Evolutionary conservation across 2,113 vertebrate genomes (phyloP).

Genomic region (Campylomormyrus numenius): DNA sequence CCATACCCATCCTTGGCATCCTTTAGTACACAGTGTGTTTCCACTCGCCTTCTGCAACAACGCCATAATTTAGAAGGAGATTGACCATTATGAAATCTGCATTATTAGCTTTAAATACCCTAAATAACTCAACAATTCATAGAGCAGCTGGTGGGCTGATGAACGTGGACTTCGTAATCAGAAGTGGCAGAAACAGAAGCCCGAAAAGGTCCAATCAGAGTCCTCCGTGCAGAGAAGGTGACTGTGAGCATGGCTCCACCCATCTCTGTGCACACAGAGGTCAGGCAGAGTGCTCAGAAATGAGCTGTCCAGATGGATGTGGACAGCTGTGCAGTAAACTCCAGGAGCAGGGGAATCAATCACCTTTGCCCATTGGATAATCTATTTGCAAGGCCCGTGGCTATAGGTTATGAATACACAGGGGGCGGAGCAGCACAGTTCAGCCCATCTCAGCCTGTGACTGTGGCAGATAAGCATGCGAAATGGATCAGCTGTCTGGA

Average conservation of each 20-base stretch:
- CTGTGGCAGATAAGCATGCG: neutral
- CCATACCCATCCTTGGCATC: neutral
- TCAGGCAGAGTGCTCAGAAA: neutral
- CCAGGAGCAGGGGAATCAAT: neutral
- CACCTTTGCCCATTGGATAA: neutral
- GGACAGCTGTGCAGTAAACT: neutral
- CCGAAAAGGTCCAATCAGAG: neutral
- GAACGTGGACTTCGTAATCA: neutral
- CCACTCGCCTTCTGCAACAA: neutral
- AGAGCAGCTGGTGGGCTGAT: neutral
- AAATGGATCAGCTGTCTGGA: neutral
- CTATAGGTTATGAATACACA: neutral
- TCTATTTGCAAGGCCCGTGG: neutral
- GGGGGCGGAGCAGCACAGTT: neutral
- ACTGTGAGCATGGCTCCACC: neutral
- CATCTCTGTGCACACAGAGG: neutral
- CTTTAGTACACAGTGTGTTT: neutral
- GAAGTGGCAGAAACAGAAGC: neutral
- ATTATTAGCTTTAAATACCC: neutral
- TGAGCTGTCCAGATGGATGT: neutral
- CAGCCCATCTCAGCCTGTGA: neutral
- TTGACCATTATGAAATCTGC: neutral
- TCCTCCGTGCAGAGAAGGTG: too few species aligned
- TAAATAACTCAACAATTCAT: neutral
- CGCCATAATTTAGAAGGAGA: neutral